phyloP scores from a whole-genome alignment of 1,140 invertebrate genomes.

The Branchinecta lindahli region DNA sequence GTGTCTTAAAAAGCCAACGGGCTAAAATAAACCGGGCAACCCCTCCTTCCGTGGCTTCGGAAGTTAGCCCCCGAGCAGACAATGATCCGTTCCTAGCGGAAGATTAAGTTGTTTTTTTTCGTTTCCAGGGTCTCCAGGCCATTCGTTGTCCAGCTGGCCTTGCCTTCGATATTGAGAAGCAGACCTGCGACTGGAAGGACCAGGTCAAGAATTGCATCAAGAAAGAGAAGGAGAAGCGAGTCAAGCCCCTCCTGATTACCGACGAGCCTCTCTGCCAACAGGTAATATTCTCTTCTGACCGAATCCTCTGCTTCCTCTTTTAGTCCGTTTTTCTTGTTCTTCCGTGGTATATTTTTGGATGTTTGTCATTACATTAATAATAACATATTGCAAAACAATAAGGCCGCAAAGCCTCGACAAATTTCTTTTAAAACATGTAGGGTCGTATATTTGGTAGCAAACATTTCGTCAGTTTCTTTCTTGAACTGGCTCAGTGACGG shows the following conservation, averaged over 20 bases:
- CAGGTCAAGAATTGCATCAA: constrained; percentile 82
- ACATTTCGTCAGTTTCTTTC: no score
- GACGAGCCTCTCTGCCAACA: constrained; percentile 66
- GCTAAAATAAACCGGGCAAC: no score
- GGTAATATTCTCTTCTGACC: constrained; percentile 22
- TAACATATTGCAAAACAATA: no score
- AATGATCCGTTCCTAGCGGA: no score
- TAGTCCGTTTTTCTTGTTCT: background rate
- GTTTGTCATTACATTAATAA: background rate
- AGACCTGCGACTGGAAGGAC: constrained; percentile 89
- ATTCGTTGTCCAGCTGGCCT: constrained; percentile 81
- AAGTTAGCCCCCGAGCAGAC: no score
- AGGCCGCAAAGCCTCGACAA: no score
- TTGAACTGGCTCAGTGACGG: no score
- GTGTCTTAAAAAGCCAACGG: no score
- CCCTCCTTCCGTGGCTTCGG: no score
- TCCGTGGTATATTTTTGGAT: background rate
- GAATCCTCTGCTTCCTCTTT: background rate
- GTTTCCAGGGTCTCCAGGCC: constrained; percentile 62
- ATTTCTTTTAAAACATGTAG: no score
- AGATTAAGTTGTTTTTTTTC: constrained; percentile 2
- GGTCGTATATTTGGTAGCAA: no score
- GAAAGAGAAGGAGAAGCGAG: constrained; percentile 76
- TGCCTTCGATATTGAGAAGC: constrained; percentile 87
- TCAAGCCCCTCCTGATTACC: constrained; percentile 72